A percentile compares a stretch with the other conserved stretches of the same genome.
Evolutionary conservation across 2,888 invertebrate genomes (phyloP).

Genomic region (Drosophila bunnanda): DNA sequence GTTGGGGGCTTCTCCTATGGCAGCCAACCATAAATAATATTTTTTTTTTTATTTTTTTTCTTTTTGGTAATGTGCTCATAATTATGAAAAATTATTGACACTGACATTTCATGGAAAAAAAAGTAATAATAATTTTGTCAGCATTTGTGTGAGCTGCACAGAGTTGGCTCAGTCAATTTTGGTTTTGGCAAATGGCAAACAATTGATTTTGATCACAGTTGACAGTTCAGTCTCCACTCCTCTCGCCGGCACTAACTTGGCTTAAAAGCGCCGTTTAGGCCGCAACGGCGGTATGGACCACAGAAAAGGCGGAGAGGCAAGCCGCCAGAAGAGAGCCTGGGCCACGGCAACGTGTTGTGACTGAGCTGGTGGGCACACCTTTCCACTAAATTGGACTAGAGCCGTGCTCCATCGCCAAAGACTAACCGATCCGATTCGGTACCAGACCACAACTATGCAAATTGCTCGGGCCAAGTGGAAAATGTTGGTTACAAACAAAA

Average conservation of each 20-base stretch:
- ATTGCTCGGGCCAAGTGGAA: constrained; percentile 57
- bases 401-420: constrained; percentile 28
- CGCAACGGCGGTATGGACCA: constrained; percentile 58
- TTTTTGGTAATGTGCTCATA: constrained; percentile 24
- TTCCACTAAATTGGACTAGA: constrained; percentile 60
- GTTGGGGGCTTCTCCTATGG: constrained; percentile 44
- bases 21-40: constrained; percentile 35
- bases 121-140: constrained; percentile 45
- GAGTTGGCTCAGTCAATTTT: constrained; percentile 61
- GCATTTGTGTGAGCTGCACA: constrained; percentile 50
- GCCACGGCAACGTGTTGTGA: constrained; percentile 49
- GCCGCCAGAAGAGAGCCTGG: constrained; percentile 21
- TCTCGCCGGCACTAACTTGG: constrained; percentile 39
- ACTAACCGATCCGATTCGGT: constrained; percentile 26
- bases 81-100: constrained; percentile 43
- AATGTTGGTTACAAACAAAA: constrained; percentile 25
- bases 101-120: constrained; percentile 59
- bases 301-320: too few species aligned
- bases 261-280: constrained; percentile 71
- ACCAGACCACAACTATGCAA: constrained; percentile 67
- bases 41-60: constrained; percentile 13
- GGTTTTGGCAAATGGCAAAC: constrained; percentile 54
- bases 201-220: constrained; percentile 72
- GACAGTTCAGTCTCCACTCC: constrained; percentile 49
- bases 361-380: constrained; percentile 63